Evolutionary conservation across 2,113 vertebrate species (phyloP).

Genomic region (Mixornis gularis): DNA sequence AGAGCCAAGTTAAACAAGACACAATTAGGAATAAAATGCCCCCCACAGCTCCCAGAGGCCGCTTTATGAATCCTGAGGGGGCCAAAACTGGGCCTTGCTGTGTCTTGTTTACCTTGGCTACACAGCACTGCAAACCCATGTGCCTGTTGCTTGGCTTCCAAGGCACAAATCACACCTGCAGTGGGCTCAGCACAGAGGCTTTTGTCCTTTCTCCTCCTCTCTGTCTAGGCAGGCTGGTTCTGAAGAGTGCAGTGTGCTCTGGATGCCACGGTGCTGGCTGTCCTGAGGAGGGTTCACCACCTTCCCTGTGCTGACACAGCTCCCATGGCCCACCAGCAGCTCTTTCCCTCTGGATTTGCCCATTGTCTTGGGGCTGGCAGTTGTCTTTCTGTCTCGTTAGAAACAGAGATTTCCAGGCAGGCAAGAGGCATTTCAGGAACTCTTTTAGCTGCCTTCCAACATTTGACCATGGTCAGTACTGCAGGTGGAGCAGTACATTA

Average conservation of each 20-base stretch:
- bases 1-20: conserved; percentile 64
- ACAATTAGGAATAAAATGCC: conserved; percentile 55
- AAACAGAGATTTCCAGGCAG: neutral
- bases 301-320: neutral
- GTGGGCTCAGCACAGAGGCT: neutral
- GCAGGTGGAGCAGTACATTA: neutral
- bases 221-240: neutral
- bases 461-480: neutral
- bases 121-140: neutral
- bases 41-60: conserved; percentile 44
- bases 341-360: neutral
- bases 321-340: neutral
- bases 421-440: neutral
- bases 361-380: neutral
- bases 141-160: neutral
- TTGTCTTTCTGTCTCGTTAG: neutral
- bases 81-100: conserved; percentile 4
- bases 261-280: neutral
- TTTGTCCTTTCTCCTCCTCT: neutral
- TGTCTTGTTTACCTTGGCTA: conserved; percentile 62
- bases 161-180: conserved; percentile 56
- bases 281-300: neutral
- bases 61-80: conserved; percentile 37
- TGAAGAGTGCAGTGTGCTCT: neutral
- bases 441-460: neutral